Evolutionary conservation across 2,797 vertebrate species (phyloP), one percentile per base, ranked within the genome.

Genomic region (Champsocephalus gunnari): DNA sequence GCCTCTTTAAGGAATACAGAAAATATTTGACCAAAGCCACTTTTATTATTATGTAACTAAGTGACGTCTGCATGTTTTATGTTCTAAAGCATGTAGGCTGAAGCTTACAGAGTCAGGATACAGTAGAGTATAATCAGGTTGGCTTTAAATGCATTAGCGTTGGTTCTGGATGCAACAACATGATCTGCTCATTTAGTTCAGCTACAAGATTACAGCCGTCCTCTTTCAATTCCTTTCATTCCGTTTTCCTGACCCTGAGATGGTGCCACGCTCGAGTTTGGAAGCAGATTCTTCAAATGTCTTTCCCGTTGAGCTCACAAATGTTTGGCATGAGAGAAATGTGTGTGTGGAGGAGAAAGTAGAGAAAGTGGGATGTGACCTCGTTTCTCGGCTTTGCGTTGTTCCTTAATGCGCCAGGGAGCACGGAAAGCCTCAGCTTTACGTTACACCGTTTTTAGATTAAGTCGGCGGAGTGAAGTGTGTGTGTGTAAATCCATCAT

Each of bases 241-340:
- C 34, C 34, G 9, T 38, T 38, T 50, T 50, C 34, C 34, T 49
- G 57, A 54, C 28, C 12, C 19, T 48, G 48, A 73, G 62, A 64
- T 47, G 44, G 49, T 57, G 41, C 69, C 64, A 58, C 10, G 1
- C 62, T 81, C 53, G 67, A 57, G 28, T 28, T 28, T 5, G 70
- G 77, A 60, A 68, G 75, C 21, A n/a, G 77, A 79, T 71, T 82
- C 64, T 79, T 73, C n/a, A 58, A 76, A 75, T 79, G 47, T 75
- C 53, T 63, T 62, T 57, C 68, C 66, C 5, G n/a, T 73, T 56
- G 14, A 71, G 69, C 56, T 85, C 60, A 79, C 47, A 87, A 73
- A 87, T 83, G 75, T 72, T 73, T 75, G 71, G 84, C 77, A 82
- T 83, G 70, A 72, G 63, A 85, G 65, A 60, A 60, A 75, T 53